Evolutionary conservation across 2,888 invertebrate species (phyloP).

Genomic region (Therioaphis trifolii): DNA sequence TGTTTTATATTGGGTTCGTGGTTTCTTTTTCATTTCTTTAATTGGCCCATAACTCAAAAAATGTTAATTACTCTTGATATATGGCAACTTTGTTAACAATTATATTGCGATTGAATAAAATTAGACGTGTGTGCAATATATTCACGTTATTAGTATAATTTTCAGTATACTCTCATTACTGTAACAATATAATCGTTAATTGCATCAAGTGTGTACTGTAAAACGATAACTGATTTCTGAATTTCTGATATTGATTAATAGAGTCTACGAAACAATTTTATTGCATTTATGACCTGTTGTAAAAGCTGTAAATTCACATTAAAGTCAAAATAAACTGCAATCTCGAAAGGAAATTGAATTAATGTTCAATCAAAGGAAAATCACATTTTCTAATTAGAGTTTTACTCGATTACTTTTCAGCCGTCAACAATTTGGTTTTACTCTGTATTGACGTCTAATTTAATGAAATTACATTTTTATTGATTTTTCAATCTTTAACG

Average conservation of each 20-base stretch:
- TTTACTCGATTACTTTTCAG: not conserved
- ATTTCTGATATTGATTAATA: too few relatives aligned
- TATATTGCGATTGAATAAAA: too few relatives aligned
- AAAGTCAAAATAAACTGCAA: not conserved
- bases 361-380: not conserved
- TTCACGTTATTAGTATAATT: not conserved
- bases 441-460: not conserved
- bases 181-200: not conserved
- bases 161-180: not conserved
- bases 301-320: not conserved
- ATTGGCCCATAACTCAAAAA: too few relatives aligned
- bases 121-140: too few relatives aligned
- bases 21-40: too few relatives aligned
- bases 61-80: too few relatives aligned
- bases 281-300: not conserved
- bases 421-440: not conserved
- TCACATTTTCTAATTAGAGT: not conserved
- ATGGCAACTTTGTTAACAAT: too few relatives aligned
- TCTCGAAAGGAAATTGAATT: not conserved
- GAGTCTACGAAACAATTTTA: not conserved
- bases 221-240: not conserved
- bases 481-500: not conserved
- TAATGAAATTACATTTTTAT: not conserved
- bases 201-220: not conserved
- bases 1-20: too few relatives aligned